Conservation (phyloP, 2,888 invertebrate species). For the Pyrochroa serraticornis region DNA sequence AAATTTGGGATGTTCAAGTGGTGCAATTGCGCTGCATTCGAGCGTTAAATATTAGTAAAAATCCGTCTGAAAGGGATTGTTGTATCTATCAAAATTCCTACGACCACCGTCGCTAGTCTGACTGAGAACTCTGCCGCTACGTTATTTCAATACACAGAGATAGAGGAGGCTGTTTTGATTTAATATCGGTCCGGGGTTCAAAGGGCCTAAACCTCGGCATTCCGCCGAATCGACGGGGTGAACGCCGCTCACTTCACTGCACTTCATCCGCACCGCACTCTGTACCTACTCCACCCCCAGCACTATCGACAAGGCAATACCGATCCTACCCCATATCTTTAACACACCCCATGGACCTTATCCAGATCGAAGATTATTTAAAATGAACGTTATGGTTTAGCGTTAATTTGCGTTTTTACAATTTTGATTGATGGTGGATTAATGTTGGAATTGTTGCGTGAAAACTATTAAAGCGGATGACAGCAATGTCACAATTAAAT, state of each 20-base stretch:
- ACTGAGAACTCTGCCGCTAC: slow-evolving; percentile 21
- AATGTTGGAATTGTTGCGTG: no score
- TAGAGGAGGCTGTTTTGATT: slow-evolving; percentile 38
- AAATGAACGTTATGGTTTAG: background rate
- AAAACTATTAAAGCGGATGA: no score
- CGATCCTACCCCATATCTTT: slow-evolving; percentile 14
- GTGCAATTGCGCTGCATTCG: slow-evolving; percentile 19
- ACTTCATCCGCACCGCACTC: slow-evolving; percentile 31
- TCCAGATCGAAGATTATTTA: slow-evolving; percentile 20
- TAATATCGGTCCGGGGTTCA: slow-evolving; percentile 37
- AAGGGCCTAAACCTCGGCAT: slow-evolving; percentile 36
- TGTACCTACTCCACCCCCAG: slow-evolving; percentile 20
- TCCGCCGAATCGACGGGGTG: slow-evolving; percentile 31
- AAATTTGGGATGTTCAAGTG: slow-evolving; percentile 18
- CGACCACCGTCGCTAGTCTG: slow-evolving; percentile 11
- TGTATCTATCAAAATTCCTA: slow-evolving; percentile 23
- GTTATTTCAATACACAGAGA: slow-evolving; percentile 34
- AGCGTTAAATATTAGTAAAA: slow-evolving; percentile 24
- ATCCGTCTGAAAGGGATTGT: slow-evolving; percentile 19
- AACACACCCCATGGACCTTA: slow-evolving; percentile 7
- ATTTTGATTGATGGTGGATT: no score
- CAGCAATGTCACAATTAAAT: no score
- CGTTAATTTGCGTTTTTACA: no score
- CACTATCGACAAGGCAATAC: slow-evolving; percentile 11
- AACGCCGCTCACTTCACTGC: slow-evolving; percentile 36